phyloP scores from a whole-genome alignment of 2,113 vertebrate species.

The Scartelaos histophorus region DNA sequence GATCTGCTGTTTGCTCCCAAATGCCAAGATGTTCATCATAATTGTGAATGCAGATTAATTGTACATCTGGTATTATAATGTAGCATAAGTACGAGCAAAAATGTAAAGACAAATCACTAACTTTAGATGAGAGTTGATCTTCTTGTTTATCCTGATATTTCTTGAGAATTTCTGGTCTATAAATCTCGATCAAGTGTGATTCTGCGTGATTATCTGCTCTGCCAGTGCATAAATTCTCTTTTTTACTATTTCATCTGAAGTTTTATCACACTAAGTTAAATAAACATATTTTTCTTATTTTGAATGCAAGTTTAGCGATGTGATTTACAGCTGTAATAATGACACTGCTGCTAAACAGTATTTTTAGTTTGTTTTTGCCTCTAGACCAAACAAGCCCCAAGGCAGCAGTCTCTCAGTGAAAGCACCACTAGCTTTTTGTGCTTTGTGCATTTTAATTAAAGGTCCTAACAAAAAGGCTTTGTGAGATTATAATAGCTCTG shows the following conservation, averaged over 20 bases:
- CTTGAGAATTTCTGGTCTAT: constrained; percentile 3
- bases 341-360: constrained; percentile 28
- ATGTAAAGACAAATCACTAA: not conserved
- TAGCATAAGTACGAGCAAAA: not conserved
- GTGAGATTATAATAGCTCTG: constrained; percentile 33
- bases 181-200: constrained; percentile 20
- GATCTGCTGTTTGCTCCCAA: not conserved
- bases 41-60: constrained; percentile 4
- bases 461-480: constrained; percentile 38
- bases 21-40: not conserved
- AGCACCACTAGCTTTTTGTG: constrained; percentile 19
- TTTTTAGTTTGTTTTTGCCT: constrained; percentile 27
- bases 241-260: constrained; percentile 17
- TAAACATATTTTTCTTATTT: constrained; percentile 8
- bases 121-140: not conserved
- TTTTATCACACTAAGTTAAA: constrained; percentile 16
- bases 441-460: constrained; percentile 52
- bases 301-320: constrained; percentile 21
- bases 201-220: not conserved
- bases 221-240: not conserved
- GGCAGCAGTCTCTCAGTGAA: constrained; percentile 14
- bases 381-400: constrained; percentile 45
- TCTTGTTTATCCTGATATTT: not conserved
- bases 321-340: constrained; percentile 44
- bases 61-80: not conserved